Base-by-base conservation (phyloP, 2,888 invertebrate genomes). In the Liopterus haemorrhoidalis region DNA sequence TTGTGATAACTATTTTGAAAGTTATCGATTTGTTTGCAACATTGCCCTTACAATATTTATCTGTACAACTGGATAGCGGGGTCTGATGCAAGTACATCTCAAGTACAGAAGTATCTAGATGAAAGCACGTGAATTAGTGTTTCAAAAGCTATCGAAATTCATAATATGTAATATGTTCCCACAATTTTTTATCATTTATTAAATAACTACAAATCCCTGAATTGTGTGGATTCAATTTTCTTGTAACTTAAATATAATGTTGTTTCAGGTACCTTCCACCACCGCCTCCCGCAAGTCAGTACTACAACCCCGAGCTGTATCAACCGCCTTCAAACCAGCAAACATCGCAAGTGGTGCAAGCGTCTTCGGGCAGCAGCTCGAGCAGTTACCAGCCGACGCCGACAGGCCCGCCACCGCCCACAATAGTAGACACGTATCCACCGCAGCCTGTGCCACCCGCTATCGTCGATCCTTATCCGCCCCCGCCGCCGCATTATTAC, bases 301-400 rank as follows among this genome's bases (percentile, higher is more conserved):
- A 75, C 59, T 74, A 73, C 59, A 70, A 70, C 55, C 69, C 70
- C 55, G 73, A 74, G 58, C 65, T 74, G 28, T 74, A 75, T 56
- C 63, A 69, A 50, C 64, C 68, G 38, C 67, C 68, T 35, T 54
- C 53, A 21, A 35, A 40, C 48, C 43, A 46, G 30, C 64, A 44
- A 56, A 57, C 24, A 48, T 52, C 49, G 4, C 55, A 66, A 66
- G 63, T 68, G 53, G 67, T 67, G 35, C 60, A 59, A 57, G 69
- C 62, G 58, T 65, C 50, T 59, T 61, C 51, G 64, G 60, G 59
- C 69, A 59, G 57, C 66, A 60, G 62, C 62, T 67, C 64, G 62
- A 56, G 70, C 59, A 57, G 68, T 47, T 73, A 71, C 51, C 71
- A 70, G 41, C 65, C 69, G 37, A 55, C 62, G 14, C 58, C 67